phyloP scores from a whole-genome alignment of 1,140 invertebrate genomes.

The Lanistes nyassanus region DNA sequence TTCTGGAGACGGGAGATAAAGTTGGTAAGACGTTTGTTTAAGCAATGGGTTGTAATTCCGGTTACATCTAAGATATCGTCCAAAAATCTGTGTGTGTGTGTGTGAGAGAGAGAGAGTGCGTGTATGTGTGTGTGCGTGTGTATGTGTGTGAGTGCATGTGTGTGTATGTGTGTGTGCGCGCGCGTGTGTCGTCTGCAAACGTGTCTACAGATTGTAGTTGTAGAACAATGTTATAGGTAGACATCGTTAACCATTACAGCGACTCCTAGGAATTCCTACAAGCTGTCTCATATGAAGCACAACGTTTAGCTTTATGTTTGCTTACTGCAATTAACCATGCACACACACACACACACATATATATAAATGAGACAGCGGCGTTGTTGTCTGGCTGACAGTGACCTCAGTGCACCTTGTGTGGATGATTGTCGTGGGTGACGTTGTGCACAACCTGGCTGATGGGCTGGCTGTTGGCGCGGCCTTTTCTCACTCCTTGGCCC shows the following conservation, averaged over 20 bases:
- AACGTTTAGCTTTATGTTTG: background rate
- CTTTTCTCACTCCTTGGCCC: constrained; percentile 50
- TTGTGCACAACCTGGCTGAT: constrained; percentile 68
- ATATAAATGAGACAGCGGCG: too few species aligned
- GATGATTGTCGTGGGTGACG: constrained; percentile 67
- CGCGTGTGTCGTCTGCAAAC: background rate
- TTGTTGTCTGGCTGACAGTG: background rate
- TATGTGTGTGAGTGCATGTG: too few species aligned
- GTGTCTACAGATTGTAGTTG: too few species aligned
- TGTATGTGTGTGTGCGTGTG: too few species aligned
- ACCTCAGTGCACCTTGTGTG: constrained; percentile 49
- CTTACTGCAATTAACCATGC: background rate
- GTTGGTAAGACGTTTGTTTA: too few species aligned
- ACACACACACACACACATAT: constrained; percentile 3
- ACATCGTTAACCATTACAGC: too few species aligned
- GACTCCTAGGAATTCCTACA: too few species aligned
- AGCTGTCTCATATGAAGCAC: background rate
- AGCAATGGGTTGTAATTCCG: background rate
- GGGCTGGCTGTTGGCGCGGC: constrained; percentile 67
- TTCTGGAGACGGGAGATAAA: too few species aligned
- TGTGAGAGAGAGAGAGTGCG: too few species aligned
- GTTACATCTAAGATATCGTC: background rate
- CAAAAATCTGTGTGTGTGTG: background rate
- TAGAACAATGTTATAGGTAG: too few species aligned
- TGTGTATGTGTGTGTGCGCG: constrained; percentile 14